phyloP scores from a whole-genome alignment of 30 jellyfish, hydroid and myxozoan genomes.

The Hydra vulgaris region DNA sequence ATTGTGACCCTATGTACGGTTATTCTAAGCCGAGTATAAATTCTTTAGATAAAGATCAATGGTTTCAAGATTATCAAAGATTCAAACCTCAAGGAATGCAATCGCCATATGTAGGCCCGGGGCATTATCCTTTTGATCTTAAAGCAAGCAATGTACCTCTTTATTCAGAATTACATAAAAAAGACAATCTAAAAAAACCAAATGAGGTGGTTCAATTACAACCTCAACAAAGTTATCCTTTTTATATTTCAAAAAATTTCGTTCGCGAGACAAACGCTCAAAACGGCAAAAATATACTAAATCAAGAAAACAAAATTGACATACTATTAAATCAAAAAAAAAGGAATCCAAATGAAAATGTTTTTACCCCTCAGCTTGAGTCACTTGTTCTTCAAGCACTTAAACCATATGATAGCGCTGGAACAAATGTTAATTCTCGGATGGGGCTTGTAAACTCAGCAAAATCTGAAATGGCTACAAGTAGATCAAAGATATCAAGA shows the following conservation, averaged over 20 bases:
- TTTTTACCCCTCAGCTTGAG: not conserved
- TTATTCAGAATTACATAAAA: not conserved
- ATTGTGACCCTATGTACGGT: not conserved
- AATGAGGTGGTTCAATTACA: not conserved
- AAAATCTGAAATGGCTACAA: not conserved
- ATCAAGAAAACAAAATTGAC: not conserved
- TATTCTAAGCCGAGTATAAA: not conserved
- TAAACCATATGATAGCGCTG: not conserved
- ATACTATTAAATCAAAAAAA: not conserved
- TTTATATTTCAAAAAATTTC: slow-evolving; percentile 11
- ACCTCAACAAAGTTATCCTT: slow-evolving; percentile 15
- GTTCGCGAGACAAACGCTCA: not conserved
- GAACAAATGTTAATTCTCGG: not conserved
- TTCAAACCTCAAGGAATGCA: not conserved
- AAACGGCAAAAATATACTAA: not conserved
- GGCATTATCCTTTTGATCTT: not conserved
- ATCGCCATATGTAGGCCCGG: not conserved
- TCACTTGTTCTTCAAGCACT: not conserved
- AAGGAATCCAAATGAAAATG: not conserved
- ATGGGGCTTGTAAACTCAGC: not conserved
- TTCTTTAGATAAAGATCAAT: not conserved
- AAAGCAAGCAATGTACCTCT: not conserved
- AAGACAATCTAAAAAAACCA: not conserved
- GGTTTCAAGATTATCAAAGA: not conserved
- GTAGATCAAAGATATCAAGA: not conserved